Base-by-base conservation (phyloP, 1,140 invertebrate species). In the Drosophila repleta region DNA sequence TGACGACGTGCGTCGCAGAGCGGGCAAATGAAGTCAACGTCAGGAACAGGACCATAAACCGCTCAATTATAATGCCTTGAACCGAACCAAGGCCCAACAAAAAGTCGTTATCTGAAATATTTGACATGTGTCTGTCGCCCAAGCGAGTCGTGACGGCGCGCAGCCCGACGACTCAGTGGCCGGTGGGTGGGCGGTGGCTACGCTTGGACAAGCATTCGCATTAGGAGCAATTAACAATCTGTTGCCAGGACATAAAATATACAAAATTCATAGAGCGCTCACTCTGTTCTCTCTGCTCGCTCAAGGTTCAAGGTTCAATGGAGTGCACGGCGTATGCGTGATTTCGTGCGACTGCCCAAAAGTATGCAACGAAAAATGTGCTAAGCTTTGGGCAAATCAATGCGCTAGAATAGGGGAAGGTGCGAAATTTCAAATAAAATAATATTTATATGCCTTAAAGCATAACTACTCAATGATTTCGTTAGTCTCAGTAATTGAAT, bases 31-130 rank as follows among this genome's bases (percentile, higher is more conserved):
- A 85, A 87, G 76, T 68, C 20, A 26, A 21, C 35, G 21, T 5
- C 20, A 48, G 49, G 10, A 51, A 62, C 49, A 79, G 60, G n/a
- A 26, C 10, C 64, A 67, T 66, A 84, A 84, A 84, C 78, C 83
- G 82, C 83, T 87, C 82, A 82, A 85, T 87, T 85, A 87, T 82
- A 74, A 67, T 64, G 78, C 68, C 74, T 87, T 62, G 46, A n/a
- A 53, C 46, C 69, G 43, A 43, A 68, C 45, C 51, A 35, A 11
- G 45, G 37, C 20, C 26, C 41, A 37, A 62, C 72, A 84, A 63
- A 78, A 85, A 82, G 82, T 79, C 82, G 81, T 87, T 87, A 87
- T 88, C 83, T 77, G 60, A 87, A 82, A 82, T 87, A 87, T 87
- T 82, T 87, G 78, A 82, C 78, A 87, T 82, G 68, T 74, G 74